Evolutionary conservation across 2,888 invertebrate genomes (phyloP).

Genomic region (Nephrotoma guestfalica): DNA sequence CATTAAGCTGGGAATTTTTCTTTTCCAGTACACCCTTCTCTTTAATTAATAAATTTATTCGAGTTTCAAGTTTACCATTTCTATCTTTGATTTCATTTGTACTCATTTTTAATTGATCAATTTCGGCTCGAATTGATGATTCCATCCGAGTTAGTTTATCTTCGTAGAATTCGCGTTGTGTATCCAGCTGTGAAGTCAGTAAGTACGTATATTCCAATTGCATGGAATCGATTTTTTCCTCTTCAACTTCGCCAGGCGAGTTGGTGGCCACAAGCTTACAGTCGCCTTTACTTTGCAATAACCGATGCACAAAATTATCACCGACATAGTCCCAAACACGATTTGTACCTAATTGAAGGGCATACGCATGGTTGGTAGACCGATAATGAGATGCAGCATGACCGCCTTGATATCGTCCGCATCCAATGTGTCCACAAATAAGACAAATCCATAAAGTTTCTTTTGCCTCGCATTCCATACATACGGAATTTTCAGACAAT

Average conservation of each 20-base stretch:
- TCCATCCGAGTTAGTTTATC: constrained; percentile 49
- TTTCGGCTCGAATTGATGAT: constrained; percentile 34
- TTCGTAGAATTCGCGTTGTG: constrained; percentile 86
- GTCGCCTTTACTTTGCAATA: constrained; percentile 92
- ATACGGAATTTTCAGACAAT: constrained; percentile 40
- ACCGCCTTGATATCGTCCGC: constrained; percentile 78
- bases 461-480: constrained; percentile 42
- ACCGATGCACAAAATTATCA: constrained; percentile 75
- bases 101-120: constrained; percentile 39
- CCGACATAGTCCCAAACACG: constrained; percentile 99
- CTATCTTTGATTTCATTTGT: constrained; percentile 36
- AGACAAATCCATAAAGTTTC: constrained; percentile 96
- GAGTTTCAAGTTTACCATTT: constrained; percentile 33
- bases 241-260: constrained; percentile 40
- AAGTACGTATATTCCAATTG: constrained; percentile 95
- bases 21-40: constrained; percentile 58
- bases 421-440: constrained; percentile 96
- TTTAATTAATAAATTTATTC: constrained; percentile 38
- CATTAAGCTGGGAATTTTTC: constrained; percentile 46
- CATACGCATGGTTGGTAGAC: constrained; percentile 93
- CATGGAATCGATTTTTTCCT: constrained; percentile 85
- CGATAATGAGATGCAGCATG: constrained; percentile 95
- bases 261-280: constrained; percentile 83
- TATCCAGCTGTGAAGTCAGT: constrained; percentile 87
- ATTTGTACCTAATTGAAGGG: constrained; percentile 90